Evolutionary conservation across 2,113 vertebrate species (phyloP), one percentile per base, ranked within the genome.

Genomic region (Poecilia latipinna): DNA sequence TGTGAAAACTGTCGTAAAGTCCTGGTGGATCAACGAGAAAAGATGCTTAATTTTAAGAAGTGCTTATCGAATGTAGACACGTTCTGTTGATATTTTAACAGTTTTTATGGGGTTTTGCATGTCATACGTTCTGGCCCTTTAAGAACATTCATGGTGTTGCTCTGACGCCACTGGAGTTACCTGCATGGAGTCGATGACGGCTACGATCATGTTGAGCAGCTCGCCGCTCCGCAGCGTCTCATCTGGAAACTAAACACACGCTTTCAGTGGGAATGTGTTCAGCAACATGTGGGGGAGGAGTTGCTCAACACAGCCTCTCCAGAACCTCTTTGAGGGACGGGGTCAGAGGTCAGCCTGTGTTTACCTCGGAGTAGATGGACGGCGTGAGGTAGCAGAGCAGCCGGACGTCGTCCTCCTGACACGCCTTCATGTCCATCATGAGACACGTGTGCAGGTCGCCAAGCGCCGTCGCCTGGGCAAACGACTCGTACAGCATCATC

Each of bases 351-450:
- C 39, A 42, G 19, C 33, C 4, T 15, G 32, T 13, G 4, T 37
- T 32, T 12, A 88, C 90, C 91, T 93, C 90, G 0, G 90, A 88
- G 69, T 93, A 92, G 94, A 99, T 98, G 85, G 97, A 98, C 29
- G 97, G 97, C 0, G 97, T 98, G 86, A 99, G 97, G 94, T 97
- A 98, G 84, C 98, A 99, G 5, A 99, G 96, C 61, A 99, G 93
- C 3, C 98, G 90, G 28, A 99, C 95, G 0, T 99, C 97, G 0
- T 99, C 98, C 71, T 99, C 98, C 88, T 99, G 98, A 70, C 98
- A 99, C 12, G 97, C 98, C 87, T 99, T 99, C 98, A 99, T 99
- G 93, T 99, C 98, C 97, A 99, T 98, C 98, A 99, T 99, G 2
- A 99, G 88, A 75, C 98, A 99, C 0, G 98, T 99, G 93, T 99